Base-by-base conservation (phyloP, 2,113 vertebrate genomes). In the Syngnathus floridae region DNA sequence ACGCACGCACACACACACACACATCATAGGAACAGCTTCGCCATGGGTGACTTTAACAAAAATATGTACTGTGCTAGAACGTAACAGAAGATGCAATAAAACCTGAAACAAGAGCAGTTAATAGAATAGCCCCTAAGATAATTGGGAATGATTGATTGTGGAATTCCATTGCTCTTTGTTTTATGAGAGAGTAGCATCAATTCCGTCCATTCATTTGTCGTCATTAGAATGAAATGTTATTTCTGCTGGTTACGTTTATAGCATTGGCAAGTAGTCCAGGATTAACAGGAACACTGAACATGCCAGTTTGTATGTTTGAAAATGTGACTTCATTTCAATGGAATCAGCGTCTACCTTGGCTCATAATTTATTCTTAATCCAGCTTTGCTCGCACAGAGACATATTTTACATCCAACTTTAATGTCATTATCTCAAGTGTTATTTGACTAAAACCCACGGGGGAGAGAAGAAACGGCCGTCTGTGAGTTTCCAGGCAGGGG, bases 351-450 rank as follows among this genome's bases (percentile, higher is more conserved):
- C 41, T 38, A 19, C 65, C 43, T 68, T 19, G 10, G 14, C 1
- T 3, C 49, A 43, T 54, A 57, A 63, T 70, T 49, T 17, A 60
- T 64, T 56, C 59, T 55, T 64, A 80, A 78, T 78, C 70, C 68
- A 65, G 54, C 66, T 75, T 60, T 64, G 8, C 38, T 43, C 10
- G 38, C 54, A 66, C 35, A 1, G 61, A 70, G 46, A 64, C 59
- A 66, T 84, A n/a, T 78, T 31, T 76, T 52, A 35, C 46, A 71
- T 69, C 48, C 22, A 9, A 63, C 40, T 66, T n/a, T 72, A 75
- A 70, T 75, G 65, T 58, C 69, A 74, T 74, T 74, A 54, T 69
- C 71, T 70, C 52, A 73, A 73, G 64, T 72, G 73, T 62, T 59
- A 57, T 71, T 74, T 71, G 74, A 41, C 59, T 38, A 45, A 79